These are phyloP conservation scores for Podarcis raffonei DNA, from an alignment of 2,113 vertebrate genomes.

Conservation along the genomic window DNA sequence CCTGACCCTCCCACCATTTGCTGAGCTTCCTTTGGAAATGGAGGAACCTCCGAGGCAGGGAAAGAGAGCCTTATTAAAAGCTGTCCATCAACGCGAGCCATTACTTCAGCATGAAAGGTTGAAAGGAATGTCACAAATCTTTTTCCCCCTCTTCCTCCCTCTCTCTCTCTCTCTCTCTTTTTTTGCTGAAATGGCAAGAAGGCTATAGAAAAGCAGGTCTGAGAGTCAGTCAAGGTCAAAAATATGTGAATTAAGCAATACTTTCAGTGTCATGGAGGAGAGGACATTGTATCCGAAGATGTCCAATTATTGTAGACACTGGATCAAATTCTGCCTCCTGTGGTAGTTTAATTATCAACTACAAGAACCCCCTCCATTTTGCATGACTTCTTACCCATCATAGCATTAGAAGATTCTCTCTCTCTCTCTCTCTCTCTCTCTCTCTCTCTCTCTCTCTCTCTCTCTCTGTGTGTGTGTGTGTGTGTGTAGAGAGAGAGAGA, in stretches of 20 bases:
- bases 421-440: not conserved
- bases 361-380: not conserved
- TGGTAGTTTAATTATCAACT: not conserved
- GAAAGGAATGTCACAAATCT: not conserved
- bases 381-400: not conserved
- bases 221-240: not conserved
- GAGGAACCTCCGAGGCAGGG: not conserved
- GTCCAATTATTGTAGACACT: constrained; percentile 3
- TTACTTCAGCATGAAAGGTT: constrained; percentile 21
- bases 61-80: constrained; percentile 14
- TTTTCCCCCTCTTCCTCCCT: too few relatives aligned
- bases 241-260: constrained; percentile 6
- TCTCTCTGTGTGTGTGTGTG: too few relatives aligned
- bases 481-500: not conserved
- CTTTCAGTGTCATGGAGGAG: not conserved
- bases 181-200: constrained; percentile 21
- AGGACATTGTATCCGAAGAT: constrained; percentile 2
- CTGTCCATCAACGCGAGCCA: constrained; percentile 22
- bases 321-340: constrained; percentile 1
- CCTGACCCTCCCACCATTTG: not conserved
- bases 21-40: not conserved
- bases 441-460: not conserved
- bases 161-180: too few relatives aligned
- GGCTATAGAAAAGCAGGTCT: not conserved
- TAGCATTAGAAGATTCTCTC: not conserved